phyloP scores from a whole-genome alignment of 2,113 vertebrate species.

The Lycaon pictus region DNA sequence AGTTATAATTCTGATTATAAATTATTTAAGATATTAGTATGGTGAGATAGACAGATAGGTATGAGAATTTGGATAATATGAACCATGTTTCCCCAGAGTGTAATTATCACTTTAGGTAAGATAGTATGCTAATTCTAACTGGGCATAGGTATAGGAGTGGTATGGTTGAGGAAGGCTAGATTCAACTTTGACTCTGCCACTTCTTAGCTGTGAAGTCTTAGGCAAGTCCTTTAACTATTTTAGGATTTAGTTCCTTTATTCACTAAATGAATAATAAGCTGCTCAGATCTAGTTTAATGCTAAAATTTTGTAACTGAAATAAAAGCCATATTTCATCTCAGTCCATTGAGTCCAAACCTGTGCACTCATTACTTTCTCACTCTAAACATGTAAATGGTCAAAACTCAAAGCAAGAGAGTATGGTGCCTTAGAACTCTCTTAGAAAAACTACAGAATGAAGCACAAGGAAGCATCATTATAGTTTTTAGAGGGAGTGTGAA shows the following conservation, averaged over 20 bases:
- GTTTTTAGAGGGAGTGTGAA: neutral
- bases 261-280: neutral
- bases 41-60: neutral
- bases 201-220: neutral
- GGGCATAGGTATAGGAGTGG: neutral
- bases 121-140: neutral
- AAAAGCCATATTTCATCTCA: neutral
- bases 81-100: neutral
- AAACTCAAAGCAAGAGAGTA: neutral
- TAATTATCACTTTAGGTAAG: neutral
- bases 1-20: constrained; percentile 7
- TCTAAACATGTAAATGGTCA: neutral
- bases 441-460: neutral
- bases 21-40: neutral
- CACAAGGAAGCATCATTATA: neutral
- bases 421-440: neutral
- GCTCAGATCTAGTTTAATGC: neutral
- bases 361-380: neutral
- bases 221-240: neutral
- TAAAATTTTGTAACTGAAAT: neutral
- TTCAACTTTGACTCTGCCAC: neutral
- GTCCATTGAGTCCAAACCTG: neutral
- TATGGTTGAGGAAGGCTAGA: neutral
- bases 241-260: neutral
- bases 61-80: neutral